A percentile compares a stretch with the other conserved stretches of the same genome.
Conservation (phyloP, 1,140 invertebrate genomes). For the Ctenoplectra terminalis region DNA sequence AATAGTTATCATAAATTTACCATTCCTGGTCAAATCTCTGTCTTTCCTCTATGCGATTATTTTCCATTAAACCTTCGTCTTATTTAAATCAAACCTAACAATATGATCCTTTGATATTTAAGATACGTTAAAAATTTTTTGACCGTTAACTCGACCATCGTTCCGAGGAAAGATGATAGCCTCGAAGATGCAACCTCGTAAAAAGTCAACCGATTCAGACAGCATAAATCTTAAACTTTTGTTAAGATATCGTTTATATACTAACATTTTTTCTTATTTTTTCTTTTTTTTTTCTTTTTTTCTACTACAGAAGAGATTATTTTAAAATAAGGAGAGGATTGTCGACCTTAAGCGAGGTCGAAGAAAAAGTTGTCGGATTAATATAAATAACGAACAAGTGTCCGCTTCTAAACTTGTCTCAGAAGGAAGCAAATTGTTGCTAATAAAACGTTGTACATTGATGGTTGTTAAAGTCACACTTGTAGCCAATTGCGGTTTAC, state of each 20-base stretch:
- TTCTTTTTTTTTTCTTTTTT: background rate
- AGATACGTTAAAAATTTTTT: background rate
- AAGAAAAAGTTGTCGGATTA: background rate
- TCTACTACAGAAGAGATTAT: background rate
- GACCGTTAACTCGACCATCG: background rate
- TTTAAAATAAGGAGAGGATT: background rate
- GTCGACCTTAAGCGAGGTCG: background rate
- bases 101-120: background rate
- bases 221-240: background rate
- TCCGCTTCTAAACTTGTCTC: background rate
- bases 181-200: background rate
- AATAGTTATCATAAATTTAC: background rate
- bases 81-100: background rate
- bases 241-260: background rate
- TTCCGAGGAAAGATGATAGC: background rate
- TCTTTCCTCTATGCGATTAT: background rate
- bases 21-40: background rate
- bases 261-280: too few species aligned
- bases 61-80: too few species aligned
- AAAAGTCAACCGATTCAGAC: background rate
- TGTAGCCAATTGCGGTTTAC: slow-evolving; percentile 5
- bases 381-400: too few species aligned
- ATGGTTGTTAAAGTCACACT: background rate
- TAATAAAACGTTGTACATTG: too few species aligned
- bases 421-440: background rate